phyloP scores from a whole-genome alignment of 2,113 vertebrate species.

The Callionymus lyra region DNA sequence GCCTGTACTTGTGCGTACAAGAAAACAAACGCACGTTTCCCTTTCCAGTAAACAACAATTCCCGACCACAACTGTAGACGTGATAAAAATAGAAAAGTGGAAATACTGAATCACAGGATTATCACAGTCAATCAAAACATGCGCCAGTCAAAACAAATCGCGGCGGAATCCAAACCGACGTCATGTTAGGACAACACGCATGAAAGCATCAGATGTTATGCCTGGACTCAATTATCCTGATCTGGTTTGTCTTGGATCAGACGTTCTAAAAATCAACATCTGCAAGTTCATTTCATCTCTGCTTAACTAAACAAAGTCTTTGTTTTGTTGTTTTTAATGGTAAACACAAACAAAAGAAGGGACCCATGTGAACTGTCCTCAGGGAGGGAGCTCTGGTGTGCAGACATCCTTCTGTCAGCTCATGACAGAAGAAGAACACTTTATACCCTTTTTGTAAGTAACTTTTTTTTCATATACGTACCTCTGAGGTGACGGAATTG shows the following conservation, averaged over 20 bases:
- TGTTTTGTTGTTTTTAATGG: no score
- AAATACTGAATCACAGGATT: constrained; percentile 1
- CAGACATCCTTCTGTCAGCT: no score
- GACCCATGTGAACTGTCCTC: no score
- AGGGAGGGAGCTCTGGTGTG: no score
- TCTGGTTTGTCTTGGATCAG: constrained; percentile 2
- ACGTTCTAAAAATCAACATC: neutral
- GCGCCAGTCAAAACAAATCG: constrained; percentile 6
- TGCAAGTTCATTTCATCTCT: neutral
- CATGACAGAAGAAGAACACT: no score
- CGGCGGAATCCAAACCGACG: neutral
- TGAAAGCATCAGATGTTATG: constrained; percentile 2
- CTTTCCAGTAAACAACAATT: no score
- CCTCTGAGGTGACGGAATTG: constrained; percentile 63
- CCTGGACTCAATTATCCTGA: neutral
- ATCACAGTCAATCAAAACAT: constrained; percentile 4
- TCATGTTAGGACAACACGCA: constrained; percentile 4
- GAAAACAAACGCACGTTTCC: no score
- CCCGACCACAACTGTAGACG: neutral
- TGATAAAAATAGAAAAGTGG: neutral
- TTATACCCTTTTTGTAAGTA: no score
- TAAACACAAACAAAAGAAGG: no score
- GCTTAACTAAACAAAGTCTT: no score
- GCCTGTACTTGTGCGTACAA: no score
- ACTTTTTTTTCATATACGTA: constrained; percentile 24